Conservation (phyloP, 2,797 vertebrate genomes). For the Antrozous pallidus region DNA sequence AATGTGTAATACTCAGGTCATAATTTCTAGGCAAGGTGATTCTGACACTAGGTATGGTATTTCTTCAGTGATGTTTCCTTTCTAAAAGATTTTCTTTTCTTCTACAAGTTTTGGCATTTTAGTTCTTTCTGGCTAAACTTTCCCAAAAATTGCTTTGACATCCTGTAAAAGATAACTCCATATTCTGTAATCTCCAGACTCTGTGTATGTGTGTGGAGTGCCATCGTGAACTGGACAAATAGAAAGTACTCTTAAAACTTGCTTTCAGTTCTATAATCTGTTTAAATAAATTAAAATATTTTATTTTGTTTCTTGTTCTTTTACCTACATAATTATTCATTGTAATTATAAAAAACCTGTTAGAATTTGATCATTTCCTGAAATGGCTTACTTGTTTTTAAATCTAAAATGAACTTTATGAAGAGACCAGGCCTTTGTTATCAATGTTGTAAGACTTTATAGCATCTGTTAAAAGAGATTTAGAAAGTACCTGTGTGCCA, state of each 20-base stretch:
- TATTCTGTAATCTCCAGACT: conserved; percentile 41
- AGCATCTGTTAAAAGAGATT: conserved; percentile 36
- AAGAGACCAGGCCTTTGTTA: conserved; percentile 4
- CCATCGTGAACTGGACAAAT: conserved; percentile 41
- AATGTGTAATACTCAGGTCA: background rate
- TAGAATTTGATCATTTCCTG: conserved; percentile 28
- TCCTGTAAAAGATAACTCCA: conserved; percentile 53
- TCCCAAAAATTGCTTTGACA: conserved; percentile 49
- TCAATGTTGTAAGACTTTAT: background rate
- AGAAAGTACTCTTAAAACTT: conserved; percentile 16
- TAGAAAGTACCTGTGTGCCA: background rate
- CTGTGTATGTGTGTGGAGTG: background rate
- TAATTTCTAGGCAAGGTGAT: background rate
- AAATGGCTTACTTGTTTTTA: conserved; percentile 42
- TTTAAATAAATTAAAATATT: background rate
- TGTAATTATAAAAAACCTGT: background rate
- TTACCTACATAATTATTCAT: background rate
- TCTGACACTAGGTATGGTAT: background rate
- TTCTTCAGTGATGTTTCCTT: background rate
- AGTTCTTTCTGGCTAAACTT: conserved; percentile 62
- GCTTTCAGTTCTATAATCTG: conserved; percentile 57
- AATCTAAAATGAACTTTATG: conserved; percentile 49
- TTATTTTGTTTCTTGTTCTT: background rate
- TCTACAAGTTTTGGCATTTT: conserved; percentile 49
- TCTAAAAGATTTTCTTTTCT: conserved; percentile 25